phyloP scores from a whole-genome alignment of 2,113 vertebrate genomes.

The Seriola rivoliana region DNA sequence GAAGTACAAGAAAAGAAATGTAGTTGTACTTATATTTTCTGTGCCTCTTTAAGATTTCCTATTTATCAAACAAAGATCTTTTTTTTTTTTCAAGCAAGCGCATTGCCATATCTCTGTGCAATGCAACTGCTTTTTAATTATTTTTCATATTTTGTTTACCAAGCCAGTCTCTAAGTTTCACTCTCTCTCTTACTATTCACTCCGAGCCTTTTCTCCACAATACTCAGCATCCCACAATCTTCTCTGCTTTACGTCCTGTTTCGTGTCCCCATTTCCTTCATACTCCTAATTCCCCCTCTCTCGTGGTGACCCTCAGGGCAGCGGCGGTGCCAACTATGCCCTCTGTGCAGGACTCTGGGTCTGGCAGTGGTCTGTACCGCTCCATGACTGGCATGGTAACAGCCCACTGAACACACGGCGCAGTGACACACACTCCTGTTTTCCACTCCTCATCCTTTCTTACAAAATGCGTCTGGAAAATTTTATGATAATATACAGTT shows the following conservation, averaged over 20 bases:
- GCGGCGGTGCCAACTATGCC: constrained; percentile 60
- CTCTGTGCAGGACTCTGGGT: constrained; percentile 60
- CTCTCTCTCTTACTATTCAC: background rate
- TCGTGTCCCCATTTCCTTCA: constrained; percentile 19
- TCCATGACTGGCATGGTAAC: constrained; percentile 69
- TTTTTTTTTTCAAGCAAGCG: constrained; percentile 6
- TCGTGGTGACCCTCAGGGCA: constrained; percentile 56
- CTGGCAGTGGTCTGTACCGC: constrained; percentile 53
- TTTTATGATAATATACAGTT: background rate
- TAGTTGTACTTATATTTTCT: background rate
- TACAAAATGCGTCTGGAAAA: constrained; percentile 8
- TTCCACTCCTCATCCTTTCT: constrained; percentile 28
- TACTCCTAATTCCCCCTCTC: constrained; percentile 27
- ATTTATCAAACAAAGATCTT: background rate
- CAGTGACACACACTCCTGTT: constrained; percentile 34
- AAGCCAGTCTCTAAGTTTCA: background rate
- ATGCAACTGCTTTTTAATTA: background rate
- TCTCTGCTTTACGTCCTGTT: constrained; percentile 1
- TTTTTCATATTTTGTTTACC: background rate
- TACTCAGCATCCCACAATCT: constrained; percentile 6
- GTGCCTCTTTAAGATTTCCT: background rate
- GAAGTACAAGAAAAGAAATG: constrained; percentile 10
- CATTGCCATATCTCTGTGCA: background rate
- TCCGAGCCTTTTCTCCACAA: background rate
- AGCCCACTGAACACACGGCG: constrained; percentile 46